These are phyloP conservation scores for Augochlora pura DNA, from an alignment of 1,140 invertebrate species.

Conservation along the genomic window DNA sequence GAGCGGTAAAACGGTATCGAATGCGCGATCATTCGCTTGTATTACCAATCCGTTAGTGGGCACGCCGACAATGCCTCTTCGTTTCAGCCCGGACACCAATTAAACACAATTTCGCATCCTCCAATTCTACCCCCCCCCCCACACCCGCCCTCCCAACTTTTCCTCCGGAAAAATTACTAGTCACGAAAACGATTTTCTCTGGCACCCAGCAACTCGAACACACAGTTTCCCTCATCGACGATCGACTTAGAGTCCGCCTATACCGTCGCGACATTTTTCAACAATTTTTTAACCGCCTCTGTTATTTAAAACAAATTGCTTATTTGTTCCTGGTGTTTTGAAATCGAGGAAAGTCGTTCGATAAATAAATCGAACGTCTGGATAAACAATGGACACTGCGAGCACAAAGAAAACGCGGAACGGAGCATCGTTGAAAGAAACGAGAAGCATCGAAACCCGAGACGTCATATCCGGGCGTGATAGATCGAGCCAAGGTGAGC, in stretches of 20 bases:
- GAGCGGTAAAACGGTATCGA: constrained; percentile 55
- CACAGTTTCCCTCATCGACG: no score
- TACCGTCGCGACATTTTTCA: no score
- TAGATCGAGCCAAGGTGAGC: constrained; percentile 70
- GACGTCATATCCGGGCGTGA: constrained; percentile 70
- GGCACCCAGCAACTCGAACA: no score
- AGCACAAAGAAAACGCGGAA: constrained; percentile 47
- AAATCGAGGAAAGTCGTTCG: no score
- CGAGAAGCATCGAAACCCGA: constrained; percentile 35
- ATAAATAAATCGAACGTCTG: no score
- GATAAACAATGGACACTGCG: background rate
- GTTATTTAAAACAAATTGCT: no score
- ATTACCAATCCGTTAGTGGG: constrained; percentile 29
- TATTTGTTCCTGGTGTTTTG: no score
- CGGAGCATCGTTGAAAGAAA: constrained; percentile 29
- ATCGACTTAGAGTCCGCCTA: no score
- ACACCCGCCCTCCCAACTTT: no score
- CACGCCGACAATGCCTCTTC: background rate
- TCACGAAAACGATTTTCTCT: no score
- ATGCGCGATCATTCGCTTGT: constrained; percentile 35
- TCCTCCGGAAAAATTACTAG: no score
- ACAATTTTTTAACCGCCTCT: no score
- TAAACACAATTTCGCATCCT: background rate
- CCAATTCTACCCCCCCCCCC: background rate
- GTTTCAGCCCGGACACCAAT: background rate